phyloP scores from a whole-genome alignment of 2,113 vertebrate species.

The Pardalotus punctatus region DNA sequence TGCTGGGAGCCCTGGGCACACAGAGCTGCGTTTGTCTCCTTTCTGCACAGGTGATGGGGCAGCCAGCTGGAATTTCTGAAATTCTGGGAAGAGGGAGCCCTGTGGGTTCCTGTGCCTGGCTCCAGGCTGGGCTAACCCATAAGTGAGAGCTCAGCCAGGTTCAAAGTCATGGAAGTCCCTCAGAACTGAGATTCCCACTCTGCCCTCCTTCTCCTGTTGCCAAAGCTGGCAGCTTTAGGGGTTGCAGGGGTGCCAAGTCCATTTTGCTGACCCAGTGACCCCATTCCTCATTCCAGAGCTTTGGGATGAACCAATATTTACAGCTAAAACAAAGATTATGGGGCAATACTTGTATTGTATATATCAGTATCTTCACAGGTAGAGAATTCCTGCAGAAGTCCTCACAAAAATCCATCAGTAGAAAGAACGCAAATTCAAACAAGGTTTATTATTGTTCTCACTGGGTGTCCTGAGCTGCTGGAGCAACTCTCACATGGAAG shows the following conservation, averaged over 20 bases:
- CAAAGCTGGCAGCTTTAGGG: neutral
- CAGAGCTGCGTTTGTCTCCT: neutral
- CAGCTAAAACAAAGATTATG: neutral
- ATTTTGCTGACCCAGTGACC: neutral
- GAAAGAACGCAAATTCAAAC: neutral
- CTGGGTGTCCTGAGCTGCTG: neutral
- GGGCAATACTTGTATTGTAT: fast-evolving
- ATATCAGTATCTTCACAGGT: neutral
- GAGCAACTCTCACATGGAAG: neutral
- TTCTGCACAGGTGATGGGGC: neutral
- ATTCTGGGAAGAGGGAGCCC: neutral
- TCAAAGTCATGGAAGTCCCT: neutral
- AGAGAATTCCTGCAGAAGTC: neutral
- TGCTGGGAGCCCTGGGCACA: neutral
- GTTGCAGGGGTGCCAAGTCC: neutral
- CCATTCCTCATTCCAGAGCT: neutral
- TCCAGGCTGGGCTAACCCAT: neutral
- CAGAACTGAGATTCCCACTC: neutral
- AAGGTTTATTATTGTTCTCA: neutral
- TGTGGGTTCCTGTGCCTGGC: neutral
- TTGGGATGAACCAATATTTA: neutral
- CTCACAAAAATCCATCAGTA: neutral
- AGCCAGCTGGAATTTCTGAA: neutral
- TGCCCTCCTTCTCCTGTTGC: neutral
- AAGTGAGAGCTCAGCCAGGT: neutral